phyloP scores from a whole-genome alignment of 2,888 invertebrate species.

The Microplitis deprimator region DNA sequence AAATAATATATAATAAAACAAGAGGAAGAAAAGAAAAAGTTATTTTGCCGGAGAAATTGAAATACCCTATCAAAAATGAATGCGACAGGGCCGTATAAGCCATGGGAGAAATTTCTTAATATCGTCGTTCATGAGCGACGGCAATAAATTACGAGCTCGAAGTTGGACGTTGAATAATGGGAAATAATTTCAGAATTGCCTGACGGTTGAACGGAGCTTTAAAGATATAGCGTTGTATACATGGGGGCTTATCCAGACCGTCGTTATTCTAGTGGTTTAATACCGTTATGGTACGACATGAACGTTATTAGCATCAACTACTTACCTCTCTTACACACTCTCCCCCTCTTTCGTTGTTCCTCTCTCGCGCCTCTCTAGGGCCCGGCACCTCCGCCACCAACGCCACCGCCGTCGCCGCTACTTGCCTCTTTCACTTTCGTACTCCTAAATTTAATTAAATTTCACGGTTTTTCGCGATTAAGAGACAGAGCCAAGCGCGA shows the following conservation, averaged over 20 bases:
- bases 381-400: constrained; percentile 44
- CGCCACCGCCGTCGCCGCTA: constrained; percentile 16
- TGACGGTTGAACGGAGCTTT: constrained; percentile 47
- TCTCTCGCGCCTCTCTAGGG: constrained; percentile 26
- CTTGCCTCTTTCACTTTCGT: constrained; percentile 65
- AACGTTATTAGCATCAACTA: constrained; percentile 67
- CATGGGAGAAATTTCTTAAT: constrained; percentile 42
- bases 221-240: constrained; percentile 45
- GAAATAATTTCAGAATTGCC: constrained; percentile 46
- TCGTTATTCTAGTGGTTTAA: constrained; percentile 65
- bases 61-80: constrained; percentile 34
- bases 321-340: constrained; percentile 52
- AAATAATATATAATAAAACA: neutral
- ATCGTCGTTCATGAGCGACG: constrained; percentile 44
- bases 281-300: constrained; percentile 64
- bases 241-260: constrained; percentile 54
- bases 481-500: constrained; percentile 62
- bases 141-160: constrained; percentile 44
- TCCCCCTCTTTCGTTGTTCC: constrained; percentile 47
- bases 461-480: constrained; percentile 71
- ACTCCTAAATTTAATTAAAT: constrained; percentile 71
- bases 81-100: constrained; percentile 30
- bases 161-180: constrained; percentile 46
- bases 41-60: constrained; percentile 23
- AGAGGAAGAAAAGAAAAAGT: constrained; percentile 15